Base-by-base conservation (phyloP, 2,888 invertebrate genomes). In the Hydriomena furcata region DNA sequence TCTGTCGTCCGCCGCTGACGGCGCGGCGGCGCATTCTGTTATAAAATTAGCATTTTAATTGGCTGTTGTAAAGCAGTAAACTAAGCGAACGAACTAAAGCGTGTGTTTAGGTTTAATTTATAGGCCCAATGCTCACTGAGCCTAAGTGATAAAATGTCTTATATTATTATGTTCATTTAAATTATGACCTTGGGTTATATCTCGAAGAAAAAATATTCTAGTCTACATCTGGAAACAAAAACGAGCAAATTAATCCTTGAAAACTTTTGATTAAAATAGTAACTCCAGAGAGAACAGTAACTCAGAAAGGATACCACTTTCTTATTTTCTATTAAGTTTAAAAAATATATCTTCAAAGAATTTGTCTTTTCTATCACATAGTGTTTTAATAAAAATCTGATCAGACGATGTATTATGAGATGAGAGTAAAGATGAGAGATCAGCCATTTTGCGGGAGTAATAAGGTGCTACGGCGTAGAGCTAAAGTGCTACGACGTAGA, bases 1-100 rank as follows among this genome's bases (percentile, higher is more conserved):
- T 4, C 17, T 2, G 17, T 17, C 17, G 17, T 4, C 2, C 17
- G 17, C 17, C 2, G 17, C 17, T 17, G 12, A 21, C 31, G 11
- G 21, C 31, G 24, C 10, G 20, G 2, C 28, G 8, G 12, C 40
- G 10, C 17, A 17, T 4, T 4, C 30, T 25, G 28, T 31, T 40
- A 30, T 43, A 24, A 30, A 47, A 61, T 61, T 58, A 53, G 32
- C 57, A 59, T 61, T 53, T 53, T 59, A 61, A 61, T 57, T 55
- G 56, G 50, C 43, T 41, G 50, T 31, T 44, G 42, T 30, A 27
- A 44, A 44, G 36, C 51, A 27, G 42, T 50, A 49, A 44, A 47
- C 49, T 44, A 32, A 38, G 24, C 43, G 46, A 38, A 37, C 41
- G 37, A 52, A 41, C 41, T 28, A 37, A 36, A 10, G 37, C 36